Evolutionary conservation across 2,888 invertebrate species (phyloP).

Genomic region (Alentia gelatinosa): DNA sequence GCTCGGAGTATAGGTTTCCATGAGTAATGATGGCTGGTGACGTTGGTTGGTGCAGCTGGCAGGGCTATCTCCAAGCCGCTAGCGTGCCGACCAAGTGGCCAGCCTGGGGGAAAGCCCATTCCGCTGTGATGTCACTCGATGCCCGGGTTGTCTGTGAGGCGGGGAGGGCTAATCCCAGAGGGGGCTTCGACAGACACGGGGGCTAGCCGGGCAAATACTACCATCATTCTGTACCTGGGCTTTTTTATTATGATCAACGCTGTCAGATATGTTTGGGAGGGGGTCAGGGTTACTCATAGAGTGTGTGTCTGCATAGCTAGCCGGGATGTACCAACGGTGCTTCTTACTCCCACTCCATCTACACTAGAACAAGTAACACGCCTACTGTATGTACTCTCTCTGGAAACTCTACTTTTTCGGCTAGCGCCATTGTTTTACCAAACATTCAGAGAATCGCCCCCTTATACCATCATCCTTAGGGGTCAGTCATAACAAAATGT

Average conservation of each 20-base stretch:
- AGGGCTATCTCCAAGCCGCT: neutral
- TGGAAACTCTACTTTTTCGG: no score
- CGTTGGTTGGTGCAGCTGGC: neutral
- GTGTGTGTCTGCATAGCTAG: neutral
- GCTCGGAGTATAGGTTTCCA: neutral
- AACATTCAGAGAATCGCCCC: no score
- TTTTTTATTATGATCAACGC: slow-evolving; percentile 2
- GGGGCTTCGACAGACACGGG: neutral
- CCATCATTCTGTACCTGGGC: neutral
- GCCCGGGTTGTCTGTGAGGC: neutral
- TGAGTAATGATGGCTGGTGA: neutral
- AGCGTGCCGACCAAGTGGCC: neutral
- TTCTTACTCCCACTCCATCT: no score
- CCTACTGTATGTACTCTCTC: no score
- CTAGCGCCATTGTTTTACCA: no score
- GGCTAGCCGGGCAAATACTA: slow-evolving; percentile 8
- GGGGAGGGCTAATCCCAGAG: neutral
- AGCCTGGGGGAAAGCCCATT: neutral
- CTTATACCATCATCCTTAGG: no score
- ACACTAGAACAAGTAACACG: no score
- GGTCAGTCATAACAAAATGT: no score
- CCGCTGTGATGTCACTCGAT: neutral
- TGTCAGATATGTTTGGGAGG: neutral
- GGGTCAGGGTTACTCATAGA: neutral
- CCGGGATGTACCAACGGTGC: neutral